Percentiles rank a stretch among this genome's conserved stretches.
Conservation (phyloP, 2,113 vertebrate genomes). For the Cygnus buccinator region DNA sequence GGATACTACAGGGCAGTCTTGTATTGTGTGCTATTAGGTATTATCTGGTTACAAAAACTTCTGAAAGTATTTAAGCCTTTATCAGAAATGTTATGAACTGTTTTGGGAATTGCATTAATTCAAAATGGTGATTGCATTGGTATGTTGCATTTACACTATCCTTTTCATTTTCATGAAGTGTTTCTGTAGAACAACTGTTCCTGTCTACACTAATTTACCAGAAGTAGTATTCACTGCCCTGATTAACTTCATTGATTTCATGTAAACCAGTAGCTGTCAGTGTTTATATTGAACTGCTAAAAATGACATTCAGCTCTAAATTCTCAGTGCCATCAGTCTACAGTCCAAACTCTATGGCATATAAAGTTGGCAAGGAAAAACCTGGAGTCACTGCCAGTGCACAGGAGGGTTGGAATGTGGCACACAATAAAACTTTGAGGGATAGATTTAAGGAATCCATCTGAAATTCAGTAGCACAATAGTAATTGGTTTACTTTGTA, state of each 20-base stretch:
- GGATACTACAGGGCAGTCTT: neutral
- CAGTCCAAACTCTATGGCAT: neutral
- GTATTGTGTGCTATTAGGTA: neutral
- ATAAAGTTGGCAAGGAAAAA: neutral
- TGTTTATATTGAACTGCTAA: neutral
- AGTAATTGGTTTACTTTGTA: neutral
- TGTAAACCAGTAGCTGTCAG: neutral
- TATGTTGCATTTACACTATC: neutral
- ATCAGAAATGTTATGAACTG: neutral
- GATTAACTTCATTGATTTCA: neutral
- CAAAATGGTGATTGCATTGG: neutral
- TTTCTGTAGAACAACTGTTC: neutral
- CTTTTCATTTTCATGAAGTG: neutral
- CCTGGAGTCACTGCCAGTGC: neutral
- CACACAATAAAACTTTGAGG: neutral
- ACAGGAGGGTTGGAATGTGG: neutral
- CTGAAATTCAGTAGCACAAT: neutral
- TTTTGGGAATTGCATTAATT: neutral
- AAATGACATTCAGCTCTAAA: neutral
- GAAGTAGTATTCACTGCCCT: neutral
- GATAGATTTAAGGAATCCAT: neutral
- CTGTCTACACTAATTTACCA: neutral
- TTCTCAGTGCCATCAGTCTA: neutral
- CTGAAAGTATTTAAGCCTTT: neutral
- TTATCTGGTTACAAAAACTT: neutral